Conservation (phyloP, 1,140 invertebrate species). For the Drosophila takahashii region DNA sequence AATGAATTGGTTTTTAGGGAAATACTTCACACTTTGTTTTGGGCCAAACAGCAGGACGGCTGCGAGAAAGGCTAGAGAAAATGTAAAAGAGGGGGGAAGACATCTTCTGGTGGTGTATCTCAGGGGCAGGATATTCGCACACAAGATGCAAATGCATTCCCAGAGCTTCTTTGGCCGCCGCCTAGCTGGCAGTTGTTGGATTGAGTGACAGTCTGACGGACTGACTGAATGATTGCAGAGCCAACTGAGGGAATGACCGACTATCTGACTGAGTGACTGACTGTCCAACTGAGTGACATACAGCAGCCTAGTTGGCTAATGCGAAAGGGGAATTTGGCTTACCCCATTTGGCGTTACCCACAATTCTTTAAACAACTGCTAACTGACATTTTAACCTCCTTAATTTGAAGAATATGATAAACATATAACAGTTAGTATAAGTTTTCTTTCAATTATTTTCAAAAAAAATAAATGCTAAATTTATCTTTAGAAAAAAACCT, state of each 20-base stretch:
- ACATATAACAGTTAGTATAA: too few species aligned
- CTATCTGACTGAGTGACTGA: slow-evolving; percentile 40
- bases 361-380: not conserved
- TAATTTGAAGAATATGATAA: not conserved
- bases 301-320: slow-evolving; percentile 10
- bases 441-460: too few species aligned
- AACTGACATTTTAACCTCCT: not conserved
- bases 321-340: not conserved
- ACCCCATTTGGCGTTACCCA: not conserved
- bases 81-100: not conserved
- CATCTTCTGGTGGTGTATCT: slow-evolving; percentile 1
- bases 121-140: slow-evolving; percentile 14
- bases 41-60: slow-evolving; percentile 1
- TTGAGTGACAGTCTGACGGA: slow-evolving; percentile 55
- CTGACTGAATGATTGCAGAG: slow-evolving; percentile 48
- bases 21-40: slow-evolving; percentile 75
- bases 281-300: slow-evolving; percentile 45
- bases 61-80: not conserved
- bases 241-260: slow-evolving; percentile 24
- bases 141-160: slow-evolving; percentile 38
- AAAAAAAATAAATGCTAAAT: too few species aligned
- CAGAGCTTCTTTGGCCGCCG: slow-evolving; percentile 30
- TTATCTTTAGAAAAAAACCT: too few species aligned
- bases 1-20: slow-evolving; percentile 82
- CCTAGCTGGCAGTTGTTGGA: slow-evolving; percentile 16